Evolutionary conservation across 2,888 invertebrate genomes (phyloP).

Genomic region (Stenodera caucasica): DNA sequence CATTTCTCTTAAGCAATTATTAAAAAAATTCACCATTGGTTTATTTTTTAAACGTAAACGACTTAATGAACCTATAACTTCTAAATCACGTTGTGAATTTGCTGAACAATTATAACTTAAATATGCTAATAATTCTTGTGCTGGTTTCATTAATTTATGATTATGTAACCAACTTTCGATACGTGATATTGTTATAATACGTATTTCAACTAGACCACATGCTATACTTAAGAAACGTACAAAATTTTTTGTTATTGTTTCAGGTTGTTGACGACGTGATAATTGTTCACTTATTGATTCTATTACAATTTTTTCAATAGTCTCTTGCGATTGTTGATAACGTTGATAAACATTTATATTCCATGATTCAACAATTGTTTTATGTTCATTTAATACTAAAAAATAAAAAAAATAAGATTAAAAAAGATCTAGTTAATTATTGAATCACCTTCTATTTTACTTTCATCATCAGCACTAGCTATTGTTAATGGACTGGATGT

Average conservation of each 20-base stretch:
- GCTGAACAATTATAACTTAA: conserved; percentile 88
- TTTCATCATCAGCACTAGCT: conserved; percentile 62
- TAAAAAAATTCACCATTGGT: conserved; percentile 85
- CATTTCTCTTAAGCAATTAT: conserved; percentile 87
- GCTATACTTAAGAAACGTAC: conserved; percentile 82
- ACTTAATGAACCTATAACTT: conserved; percentile 76
- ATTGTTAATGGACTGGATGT: conserved; percentile 55
- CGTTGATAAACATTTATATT: conserved; percentile 60
- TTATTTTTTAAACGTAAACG: conserved; percentile 94
- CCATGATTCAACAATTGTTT: conserved; percentile 53
- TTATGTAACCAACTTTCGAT: conserved; percentile 95
- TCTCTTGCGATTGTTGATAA: conserved; percentile 65
- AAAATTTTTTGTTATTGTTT: conserved; percentile 86
- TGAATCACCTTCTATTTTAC: conserved; percentile 53
- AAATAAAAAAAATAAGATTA: conserved; percentile 14
- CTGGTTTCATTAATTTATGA: conserved; percentile 88
- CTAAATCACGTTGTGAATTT: conserved; percentile 66
- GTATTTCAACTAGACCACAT: conserved; percentile 84
- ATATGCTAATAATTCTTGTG: conserved; percentile 88
- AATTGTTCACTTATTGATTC: conserved; percentile 89
- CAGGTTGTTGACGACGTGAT: conserved; percentile 80
- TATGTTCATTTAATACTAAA: conserved; percentile 54
- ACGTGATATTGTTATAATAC: conserved; percentile 75
- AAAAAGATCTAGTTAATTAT: conserved; percentile 19
- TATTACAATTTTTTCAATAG: conserved; percentile 77